phyloP scores from a whole-genome alignment of 2,888 invertebrate species.

The Sarcophaga variegata region DNA sequence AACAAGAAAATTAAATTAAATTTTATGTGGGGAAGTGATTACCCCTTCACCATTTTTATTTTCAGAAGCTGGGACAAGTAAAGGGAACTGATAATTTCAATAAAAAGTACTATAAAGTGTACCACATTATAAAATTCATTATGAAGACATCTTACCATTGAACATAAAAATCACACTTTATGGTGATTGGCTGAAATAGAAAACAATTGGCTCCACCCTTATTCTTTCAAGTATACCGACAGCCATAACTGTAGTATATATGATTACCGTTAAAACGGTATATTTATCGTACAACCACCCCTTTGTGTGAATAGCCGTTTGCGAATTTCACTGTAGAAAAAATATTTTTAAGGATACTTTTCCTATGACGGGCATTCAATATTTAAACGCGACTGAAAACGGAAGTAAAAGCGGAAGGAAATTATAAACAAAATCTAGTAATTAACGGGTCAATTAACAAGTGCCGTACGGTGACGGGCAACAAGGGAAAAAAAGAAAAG shows the following conservation, averaged over 20 bases:
- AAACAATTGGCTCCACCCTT: conserved; percentile 53
- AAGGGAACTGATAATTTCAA: background rate
- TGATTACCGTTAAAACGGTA: conserved; percentile 6
- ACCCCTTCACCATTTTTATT: background rate
- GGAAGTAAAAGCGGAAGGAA: conserved; percentile 66
- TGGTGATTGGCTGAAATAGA: conserved; percentile 48
- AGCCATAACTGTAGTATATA: conserved; percentile 34
- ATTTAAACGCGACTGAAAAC: conserved; percentile 51
- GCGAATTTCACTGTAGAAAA: background rate
- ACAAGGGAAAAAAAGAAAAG: background rate
- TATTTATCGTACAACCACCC: background rate
- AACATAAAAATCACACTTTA: background rate
- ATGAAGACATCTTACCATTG: background rate
- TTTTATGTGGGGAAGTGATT: background rate
- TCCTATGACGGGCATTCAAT: conserved; percentile 28
- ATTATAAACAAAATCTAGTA: conserved; percentile 2
- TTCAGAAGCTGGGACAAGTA: background rate
- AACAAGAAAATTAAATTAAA: too few species aligned
- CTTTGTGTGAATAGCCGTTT: background rate
- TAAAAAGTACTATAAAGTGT: background rate
- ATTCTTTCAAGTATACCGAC: conserved; percentile 61
- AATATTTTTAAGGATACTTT: conserved; percentile 18
- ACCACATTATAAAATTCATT: background rate
- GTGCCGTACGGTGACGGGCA: conserved; percentile 30
- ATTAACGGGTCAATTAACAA: conserved; percentile 50